phyloP scores from a whole-genome alignment of 2,113 vertebrate genomes.

The Eurystomus gularis region DNA sequence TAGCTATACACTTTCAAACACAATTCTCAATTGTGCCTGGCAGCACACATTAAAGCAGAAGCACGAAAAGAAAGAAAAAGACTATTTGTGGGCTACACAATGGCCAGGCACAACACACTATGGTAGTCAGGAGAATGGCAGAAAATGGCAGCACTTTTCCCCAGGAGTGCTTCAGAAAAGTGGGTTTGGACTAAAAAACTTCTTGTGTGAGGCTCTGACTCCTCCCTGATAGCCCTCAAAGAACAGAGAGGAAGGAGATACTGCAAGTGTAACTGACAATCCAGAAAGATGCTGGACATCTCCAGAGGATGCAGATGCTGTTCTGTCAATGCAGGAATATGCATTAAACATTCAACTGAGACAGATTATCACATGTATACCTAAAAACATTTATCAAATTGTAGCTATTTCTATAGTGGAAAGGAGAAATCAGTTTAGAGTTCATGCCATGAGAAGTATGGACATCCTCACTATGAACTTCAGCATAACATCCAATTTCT shows the following conservation, averaged over 20 bases:
- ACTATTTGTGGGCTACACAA: neutral
- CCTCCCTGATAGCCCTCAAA: neutral
- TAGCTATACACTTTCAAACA: neutral
- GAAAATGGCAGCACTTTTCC: neutral
- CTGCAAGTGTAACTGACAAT: neutral
- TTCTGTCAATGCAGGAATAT: neutral
- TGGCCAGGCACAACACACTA: neutral
- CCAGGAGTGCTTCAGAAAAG: neutral
- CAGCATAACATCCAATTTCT: neutral
- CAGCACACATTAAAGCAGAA: accelerated
- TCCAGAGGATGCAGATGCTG: neutral
- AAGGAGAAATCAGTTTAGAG: neutral
- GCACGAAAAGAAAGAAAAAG: neutral
- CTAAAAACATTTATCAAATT: neutral
- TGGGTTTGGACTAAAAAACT: neutral
- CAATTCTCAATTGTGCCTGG: accelerated
- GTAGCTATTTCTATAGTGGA: neutral
- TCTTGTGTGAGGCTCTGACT: neutral
- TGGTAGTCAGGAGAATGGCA: neutral
- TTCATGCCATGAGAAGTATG: neutral
- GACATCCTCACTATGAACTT: neutral
- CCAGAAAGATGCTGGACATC: neutral
- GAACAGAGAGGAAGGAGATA: neutral
- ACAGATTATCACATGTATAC: neutral
- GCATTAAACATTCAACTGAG: neutral